Evolutionary conservation across 2,888 invertebrate species (phyloP).

Genomic region (Acanthococcus lagerstroemiae): DNA sequence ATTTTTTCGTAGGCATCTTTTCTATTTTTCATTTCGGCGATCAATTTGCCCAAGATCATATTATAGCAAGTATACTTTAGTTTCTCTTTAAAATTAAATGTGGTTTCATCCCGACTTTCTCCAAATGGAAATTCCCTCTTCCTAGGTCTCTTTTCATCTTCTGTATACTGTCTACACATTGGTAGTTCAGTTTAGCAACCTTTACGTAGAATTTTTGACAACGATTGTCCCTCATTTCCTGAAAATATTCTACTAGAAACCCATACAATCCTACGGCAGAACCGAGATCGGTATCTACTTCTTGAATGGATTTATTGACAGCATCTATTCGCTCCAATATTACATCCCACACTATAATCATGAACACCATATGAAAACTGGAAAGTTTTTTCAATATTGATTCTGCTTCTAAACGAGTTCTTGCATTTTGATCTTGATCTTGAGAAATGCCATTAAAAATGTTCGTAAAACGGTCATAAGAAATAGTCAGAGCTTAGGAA

Average conservation of each 20-base stretch:
- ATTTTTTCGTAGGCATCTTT: constrained; percentile 20
- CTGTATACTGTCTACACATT: not conserved
- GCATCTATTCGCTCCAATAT: constrained; percentile 16
- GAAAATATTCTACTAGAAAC: constrained; percentile 4
- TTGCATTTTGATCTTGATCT: constrained; percentile 2
- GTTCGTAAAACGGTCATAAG: constrained; percentile 7
- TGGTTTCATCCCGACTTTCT: not conserved
- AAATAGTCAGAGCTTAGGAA: constrained; percentile 4
- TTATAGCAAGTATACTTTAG: constrained; percentile 7
- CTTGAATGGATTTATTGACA: constrained; percentile 18
- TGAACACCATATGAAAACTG: constrained; percentile 4
- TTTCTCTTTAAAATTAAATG: constrained; percentile 1
- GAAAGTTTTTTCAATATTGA: constrained; percentile 6
- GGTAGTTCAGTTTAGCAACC: not conserved
- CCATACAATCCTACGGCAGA: constrained; percentile 1
- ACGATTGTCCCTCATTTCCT: constrained; percentile 1
- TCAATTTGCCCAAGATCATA: constrained; percentile 5
- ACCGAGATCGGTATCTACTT: constrained; percentile 6
- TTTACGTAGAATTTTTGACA: constrained; percentile 12
- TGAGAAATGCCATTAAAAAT: constrained; percentile 12
- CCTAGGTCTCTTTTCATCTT: constrained; percentile 8
- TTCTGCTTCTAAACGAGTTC: constrained; percentile 6
- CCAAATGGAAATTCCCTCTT: constrained; percentile 5
- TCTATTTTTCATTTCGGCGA: constrained; percentile 13
- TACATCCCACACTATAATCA: constrained; percentile 10